A percentile compares a stretch with the other conserved stretches of the same genome.
These are phyloP conservation scores for Gymnosoma rotundatum DNA, from an alignment of 2,888 invertebrate species.

Conservation along the genomic window DNA sequence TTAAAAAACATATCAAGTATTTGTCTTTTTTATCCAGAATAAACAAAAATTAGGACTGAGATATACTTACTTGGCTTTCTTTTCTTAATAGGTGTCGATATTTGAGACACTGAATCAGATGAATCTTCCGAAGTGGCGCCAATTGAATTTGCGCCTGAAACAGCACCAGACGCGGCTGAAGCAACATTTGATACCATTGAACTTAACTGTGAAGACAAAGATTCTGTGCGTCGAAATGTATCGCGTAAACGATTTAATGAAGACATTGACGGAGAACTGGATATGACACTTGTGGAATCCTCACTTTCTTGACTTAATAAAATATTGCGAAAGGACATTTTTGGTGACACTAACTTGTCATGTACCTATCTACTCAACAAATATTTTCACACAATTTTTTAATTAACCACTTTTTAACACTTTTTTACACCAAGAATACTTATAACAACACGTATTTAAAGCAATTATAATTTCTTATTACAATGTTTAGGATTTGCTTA, in stretches of 20 bases:
- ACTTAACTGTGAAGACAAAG: slow-evolving; percentile 79
- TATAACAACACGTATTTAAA: neutral
- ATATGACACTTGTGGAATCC: slow-evolving; percentile 74
- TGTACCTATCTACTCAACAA: neutral
- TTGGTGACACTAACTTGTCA: neutral
- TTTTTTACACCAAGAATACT: too few species aligned
- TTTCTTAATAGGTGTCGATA: slow-evolving; percentile 71
- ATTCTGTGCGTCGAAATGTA: slow-evolving; percentile 81
- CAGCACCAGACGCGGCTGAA: slow-evolving; percentile 77
- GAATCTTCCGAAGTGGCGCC: slow-evolving; percentile 66
- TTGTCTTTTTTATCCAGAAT: too few species aligned
- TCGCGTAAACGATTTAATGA: slow-evolving; percentile 80
- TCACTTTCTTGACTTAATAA: slow-evolving; percentile 79
- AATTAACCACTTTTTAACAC: neutral
- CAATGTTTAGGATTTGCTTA: neutral
- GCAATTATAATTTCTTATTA: neutral
- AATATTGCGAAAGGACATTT: slow-evolving; percentile 79
- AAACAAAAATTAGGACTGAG: neutral
- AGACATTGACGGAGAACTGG: slow-evolving; percentile 84
- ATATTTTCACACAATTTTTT: neutral
- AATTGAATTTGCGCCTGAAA: slow-evolving; percentile 74
- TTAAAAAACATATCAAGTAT: too few species aligned
- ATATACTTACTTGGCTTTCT: slow-evolving; percentile 78
- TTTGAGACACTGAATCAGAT: slow-evolving; percentile 63
- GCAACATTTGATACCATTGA: slow-evolving; percentile 78